Evolutionary conservation across 2,888 invertebrate species (phyloP), one percentile per base, ranked within the genome.

Genomic region (Aphrophora alni): DNA sequence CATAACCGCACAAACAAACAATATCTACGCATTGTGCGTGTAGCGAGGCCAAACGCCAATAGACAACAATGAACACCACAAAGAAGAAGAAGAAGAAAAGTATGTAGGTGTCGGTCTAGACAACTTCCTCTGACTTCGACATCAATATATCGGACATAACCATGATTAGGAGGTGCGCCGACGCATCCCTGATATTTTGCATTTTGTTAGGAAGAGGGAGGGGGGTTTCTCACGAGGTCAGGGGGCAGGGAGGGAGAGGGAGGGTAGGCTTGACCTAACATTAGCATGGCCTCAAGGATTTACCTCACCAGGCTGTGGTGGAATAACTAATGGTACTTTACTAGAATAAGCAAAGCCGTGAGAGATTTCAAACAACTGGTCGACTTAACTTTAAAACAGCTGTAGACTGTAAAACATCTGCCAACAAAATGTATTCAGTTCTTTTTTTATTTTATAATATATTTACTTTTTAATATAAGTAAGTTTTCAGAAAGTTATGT

Each of bases 81-180:
- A 21, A 38, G 38, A 38, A 74, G 38, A 74, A 74, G n/a, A 74
- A 74, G 74, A 74, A 74, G 74, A 38, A 25, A 44, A 1, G 44
- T 14, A 27, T 33, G 74, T 38, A 38, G 74, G 74, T 38, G 38
- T 59, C 59, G 59, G 59, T 59, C 59, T 59, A 59, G 59, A 59
- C 59, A 59, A 59, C 59, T 21, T 59, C 59, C 59, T 59, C 59
- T 21, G 59, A 21, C 59, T 59, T 59, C 59, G 59, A 59, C 59
- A 59, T 59, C 59, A 59, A 59, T 59, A 59, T 21, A n/a, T 59
- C 59, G 59, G 59, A 59, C 59, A 59, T 59, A 14, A 59, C 59
- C 59, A 59, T 59, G 59, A 59, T 59, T 59, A 59, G 59, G 59
- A 59, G 59, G 59, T 59, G 59, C 59, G 59, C 59, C 59, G 59